These are phyloP conservation scores for Pedicia rivosa DNA, from an alignment of 2,888 invertebrate genomes.

Conservation along the genomic window DNA sequence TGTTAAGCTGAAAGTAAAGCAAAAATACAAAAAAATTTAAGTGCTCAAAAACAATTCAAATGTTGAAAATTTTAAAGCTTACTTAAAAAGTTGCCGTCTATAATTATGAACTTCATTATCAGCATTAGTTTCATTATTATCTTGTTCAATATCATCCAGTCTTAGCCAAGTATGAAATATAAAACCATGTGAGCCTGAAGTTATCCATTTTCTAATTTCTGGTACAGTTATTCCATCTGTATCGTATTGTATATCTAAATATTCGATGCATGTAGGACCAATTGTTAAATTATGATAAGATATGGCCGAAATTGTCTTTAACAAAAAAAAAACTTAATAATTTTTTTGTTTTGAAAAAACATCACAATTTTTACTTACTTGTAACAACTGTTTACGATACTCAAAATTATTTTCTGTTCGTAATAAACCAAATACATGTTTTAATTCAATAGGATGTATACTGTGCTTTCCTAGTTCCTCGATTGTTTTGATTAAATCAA, in stretches of 20 bases:
- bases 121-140: conserved; percentile 2
- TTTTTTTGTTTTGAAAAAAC: neutral
- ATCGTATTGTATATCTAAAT: conserved; percentile 33
- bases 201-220: conserved; percentile 38
- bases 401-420: conserved; percentile 23
- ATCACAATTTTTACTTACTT: conserved; percentile 16
- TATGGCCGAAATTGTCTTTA: conserved; percentile 23
- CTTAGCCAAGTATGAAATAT: conserved; percentile 40
- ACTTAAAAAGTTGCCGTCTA: conserved; percentile 36
- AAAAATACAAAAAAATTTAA: too few relatives aligned
- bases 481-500: conserved; percentile 36
- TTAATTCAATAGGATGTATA: conserved; percentile 38
- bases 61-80: conserved; percentile 12
- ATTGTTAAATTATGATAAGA: conserved; percentile 24
- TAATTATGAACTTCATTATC: conserved; percentile 16
- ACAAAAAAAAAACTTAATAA: conserved; percentile 2
- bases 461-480: conserved; percentile 39
- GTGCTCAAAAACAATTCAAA: too few relatives aligned
- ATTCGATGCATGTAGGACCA: conserved; percentile 32
- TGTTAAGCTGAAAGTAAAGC: conserved; percentile 28
- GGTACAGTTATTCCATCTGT: conserved; percentile 37
- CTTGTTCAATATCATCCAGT: conserved; percentile 23
- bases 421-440: conserved; percentile 32
- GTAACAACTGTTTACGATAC: conserved; percentile 24
- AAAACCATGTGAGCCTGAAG: conserved; percentile 37